Evolutionary conservation across 2,113 vertebrate species (phyloP).

Genomic region (Amphilophus citrinellus): DNA sequence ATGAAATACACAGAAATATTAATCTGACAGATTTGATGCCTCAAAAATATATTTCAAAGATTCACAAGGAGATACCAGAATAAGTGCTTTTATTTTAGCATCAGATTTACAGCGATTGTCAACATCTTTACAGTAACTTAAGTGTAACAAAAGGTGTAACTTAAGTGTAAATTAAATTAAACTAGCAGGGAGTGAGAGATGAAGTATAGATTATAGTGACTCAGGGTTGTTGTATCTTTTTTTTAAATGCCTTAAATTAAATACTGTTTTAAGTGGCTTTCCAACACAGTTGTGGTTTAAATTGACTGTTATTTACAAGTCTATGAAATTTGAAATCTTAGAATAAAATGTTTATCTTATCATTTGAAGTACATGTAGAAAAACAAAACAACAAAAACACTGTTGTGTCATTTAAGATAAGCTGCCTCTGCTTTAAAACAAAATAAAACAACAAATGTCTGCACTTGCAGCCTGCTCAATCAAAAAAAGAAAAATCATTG

Average conservation of each 20-base stretch:
- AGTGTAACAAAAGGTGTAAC: constrained; percentile 77
- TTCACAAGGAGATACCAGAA: constrained; percentile 50
- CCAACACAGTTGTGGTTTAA: constrained; percentile 76
- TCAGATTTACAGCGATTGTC: constrained; percentile 89
- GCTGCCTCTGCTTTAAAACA: constrained; percentile 29
- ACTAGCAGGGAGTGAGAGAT: constrained; percentile 74
- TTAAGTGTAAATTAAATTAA: constrained; percentile 82
- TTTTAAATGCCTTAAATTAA: constrained; percentile 61
- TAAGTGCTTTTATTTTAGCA: constrained; percentile 88
- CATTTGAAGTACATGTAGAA: constrained; percentile 44
- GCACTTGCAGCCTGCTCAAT: constrained; percentile 35
- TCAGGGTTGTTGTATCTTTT: constrained; percentile 6
- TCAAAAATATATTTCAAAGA: neutral
- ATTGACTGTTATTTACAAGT: constrained; percentile 27
- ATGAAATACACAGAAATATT: neutral
- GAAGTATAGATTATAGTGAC: constrained; percentile 80
- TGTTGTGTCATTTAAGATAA: constrained; percentile 32
- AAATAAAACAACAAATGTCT: constrained; percentile 28
- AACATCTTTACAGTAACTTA: constrained; percentile 93
- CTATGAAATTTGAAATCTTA: constrained; percentile 8
- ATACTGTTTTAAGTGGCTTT: constrained; percentile 83
- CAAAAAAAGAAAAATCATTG: constrained; percentile 33
- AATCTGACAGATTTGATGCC: neutral
- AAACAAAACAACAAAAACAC: constrained; percentile 54
- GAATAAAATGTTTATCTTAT: constrained; percentile 17